Evolutionary conservation across 2,113 vertebrate species (phyloP).

Genomic region (Myrmecophaga tridactyla): DNA sequence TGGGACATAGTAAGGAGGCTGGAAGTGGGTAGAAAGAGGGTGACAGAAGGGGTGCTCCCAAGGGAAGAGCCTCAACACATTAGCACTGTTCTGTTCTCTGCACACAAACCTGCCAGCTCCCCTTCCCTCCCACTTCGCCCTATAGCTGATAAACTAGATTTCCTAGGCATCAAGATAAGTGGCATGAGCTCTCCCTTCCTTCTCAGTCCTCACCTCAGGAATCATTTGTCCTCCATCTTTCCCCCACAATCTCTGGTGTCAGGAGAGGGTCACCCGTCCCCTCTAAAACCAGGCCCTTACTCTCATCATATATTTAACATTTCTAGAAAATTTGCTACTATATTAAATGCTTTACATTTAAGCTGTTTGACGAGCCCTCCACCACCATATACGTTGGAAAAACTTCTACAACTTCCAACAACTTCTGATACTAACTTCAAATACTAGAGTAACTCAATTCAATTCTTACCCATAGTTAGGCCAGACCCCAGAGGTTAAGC

Average conservation of each 20-base stretch:
- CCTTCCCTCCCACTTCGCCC: neutral
- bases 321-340: neutral
- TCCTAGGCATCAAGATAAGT: neutral
- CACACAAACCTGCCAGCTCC: neutral
- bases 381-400: neutral
- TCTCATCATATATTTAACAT: neutral
- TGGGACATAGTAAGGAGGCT: neutral
- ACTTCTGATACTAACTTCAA: too few relatives aligned
- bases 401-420: too few relatives aligned
- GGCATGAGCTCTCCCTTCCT: too few relatives aligned
- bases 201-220: neutral
- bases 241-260: neutral
- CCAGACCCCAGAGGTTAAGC: too few relatives aligned
- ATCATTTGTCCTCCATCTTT: neutral
- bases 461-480: too few relatives aligned
- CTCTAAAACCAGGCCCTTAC: neutral
- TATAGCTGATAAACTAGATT: neutral
- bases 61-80: neutral
- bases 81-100: neutral
- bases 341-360: neutral
- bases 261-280: neutral
- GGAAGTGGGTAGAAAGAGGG: neutral
- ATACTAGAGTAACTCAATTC: too few relatives aligned
- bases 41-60: neutral
- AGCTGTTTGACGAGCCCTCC: neutral